phyloP scores from a whole-genome alignment of 2,797 vertebrate genomes.

The Hafferia zeledoni region DNA sequence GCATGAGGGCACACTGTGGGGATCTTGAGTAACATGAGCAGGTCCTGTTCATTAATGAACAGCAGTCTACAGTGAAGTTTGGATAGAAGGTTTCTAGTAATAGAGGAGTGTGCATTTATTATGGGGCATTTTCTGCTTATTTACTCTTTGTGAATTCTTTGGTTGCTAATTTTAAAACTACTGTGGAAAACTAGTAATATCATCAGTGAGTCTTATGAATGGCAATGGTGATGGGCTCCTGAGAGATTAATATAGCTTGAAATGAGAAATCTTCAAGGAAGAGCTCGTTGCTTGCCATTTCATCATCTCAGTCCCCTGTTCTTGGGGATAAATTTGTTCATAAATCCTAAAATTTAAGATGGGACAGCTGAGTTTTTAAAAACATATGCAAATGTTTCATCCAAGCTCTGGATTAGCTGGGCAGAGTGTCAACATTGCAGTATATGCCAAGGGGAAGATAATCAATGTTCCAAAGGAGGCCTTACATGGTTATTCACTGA shows the following conservation, averaged over 20 bases:
- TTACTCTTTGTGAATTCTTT: not conserved
- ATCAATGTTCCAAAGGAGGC: not conserved
- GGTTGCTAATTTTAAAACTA: not conserved
- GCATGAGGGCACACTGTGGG: fast-evolving
- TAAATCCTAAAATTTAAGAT: not conserved
- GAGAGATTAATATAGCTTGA: not conserved
- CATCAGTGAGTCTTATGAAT: not conserved
- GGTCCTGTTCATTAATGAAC: not conserved
- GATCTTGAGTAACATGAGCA: not conserved
- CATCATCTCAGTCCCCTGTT: not conserved
- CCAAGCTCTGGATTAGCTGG: not conserved
- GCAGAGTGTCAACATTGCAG: not conserved
- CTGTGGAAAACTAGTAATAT: not conserved
- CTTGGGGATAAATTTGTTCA: not conserved
- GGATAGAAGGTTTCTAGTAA: not conserved
- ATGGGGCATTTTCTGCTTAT: not conserved
- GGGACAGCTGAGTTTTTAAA: not conserved
- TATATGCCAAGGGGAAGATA: not conserved
- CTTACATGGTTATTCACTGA: not conserved
- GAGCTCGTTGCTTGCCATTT: not conserved
- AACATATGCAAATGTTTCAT: not conserved
- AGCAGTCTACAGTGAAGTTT: not conserved
- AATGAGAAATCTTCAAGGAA: not conserved
- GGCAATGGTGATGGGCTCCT: not conserved
- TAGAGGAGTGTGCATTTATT: not conserved